Evolutionary conservation across 2,797 vertebrate genomes (phyloP), one percentile per base, ranked within the genome.

Genomic region (Amblyraja radiata): DNA sequence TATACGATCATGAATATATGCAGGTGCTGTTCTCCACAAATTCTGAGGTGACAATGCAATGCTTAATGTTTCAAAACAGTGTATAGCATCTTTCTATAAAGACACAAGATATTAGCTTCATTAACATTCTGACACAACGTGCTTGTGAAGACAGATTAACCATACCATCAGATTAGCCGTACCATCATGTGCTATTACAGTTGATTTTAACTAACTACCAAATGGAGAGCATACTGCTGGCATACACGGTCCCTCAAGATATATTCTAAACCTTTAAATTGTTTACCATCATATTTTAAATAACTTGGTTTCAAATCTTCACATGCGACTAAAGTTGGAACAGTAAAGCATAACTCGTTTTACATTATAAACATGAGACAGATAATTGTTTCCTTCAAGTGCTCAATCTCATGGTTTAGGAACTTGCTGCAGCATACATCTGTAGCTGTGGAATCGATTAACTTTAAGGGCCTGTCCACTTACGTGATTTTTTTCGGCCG

Each of bases 1-100:
- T 36, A 54, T 58, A 76, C 28, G 39, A 71, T 14, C 90, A 73
- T 54, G 21, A 76, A 76, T n/a, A 74, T 92, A 76, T n/a, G 71
- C 23, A 74, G 39, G 11, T 76, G 21, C 13, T 76, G 54, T 74
- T 18, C 90, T 76, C 25, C 46, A 54, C 61, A 74, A 28, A 11
- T 92, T 92, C 25, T 76, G 90, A 76, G 90, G 71, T 92, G 74
- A 76, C 68, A 54, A 25, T 74, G 36, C 54, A 73, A 76, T 14
- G 73, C 58, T 73, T 23, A 39, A 28, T 25, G 61, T 90, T 8
- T 21, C 39, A 32, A 73, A 90, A 90, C 65, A 54, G 32, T n/a
- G 73, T 74, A 74, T 46, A 71, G 32, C 39, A 74, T 73, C 21
- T 36, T 65, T 73, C 65, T 90, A 21, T 90, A 14, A 74, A 74